phyloP scores from a whole-genome alignment of 2,888 invertebrate species.

The Nipponacmea schrenckii region DNA sequence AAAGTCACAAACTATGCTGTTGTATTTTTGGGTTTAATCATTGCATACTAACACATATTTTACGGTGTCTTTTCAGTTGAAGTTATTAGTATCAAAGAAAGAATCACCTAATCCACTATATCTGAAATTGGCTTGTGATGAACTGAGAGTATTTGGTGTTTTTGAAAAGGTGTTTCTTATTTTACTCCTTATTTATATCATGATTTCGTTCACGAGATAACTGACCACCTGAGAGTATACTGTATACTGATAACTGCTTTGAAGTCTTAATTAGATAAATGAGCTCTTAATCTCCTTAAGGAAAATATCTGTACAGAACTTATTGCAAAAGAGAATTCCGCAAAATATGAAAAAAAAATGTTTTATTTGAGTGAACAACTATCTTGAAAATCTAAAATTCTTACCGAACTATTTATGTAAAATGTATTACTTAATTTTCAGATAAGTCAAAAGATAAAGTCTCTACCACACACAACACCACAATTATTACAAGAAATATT shows the following conservation, averaged over 20 bases:
- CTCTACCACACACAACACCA: slow-evolving; percentile 62
- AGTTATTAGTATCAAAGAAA: slow-evolving; percentile 65
- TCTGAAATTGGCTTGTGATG: slow-evolving; percentile 68
- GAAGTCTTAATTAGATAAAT: too few species aligned
- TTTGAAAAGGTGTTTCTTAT: slow-evolving; percentile 61
- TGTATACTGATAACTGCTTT: too few species aligned
- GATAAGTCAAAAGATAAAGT: slow-evolving; percentile 61
- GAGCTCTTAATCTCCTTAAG: too few species aligned
- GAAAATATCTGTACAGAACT: too few species aligned
- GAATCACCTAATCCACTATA: slow-evolving; percentile 68
- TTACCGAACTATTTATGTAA: too few species aligned
- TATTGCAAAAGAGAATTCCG: too few species aligned
- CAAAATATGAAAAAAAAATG: too few species aligned
- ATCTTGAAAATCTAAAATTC: too few species aligned
- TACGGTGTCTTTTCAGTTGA: slow-evolving; percentile 56
- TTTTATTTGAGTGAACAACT: too few species aligned
- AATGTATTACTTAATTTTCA: slow-evolving; percentile 26
- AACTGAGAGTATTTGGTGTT: slow-evolving; percentile 65
- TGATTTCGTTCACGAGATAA: neutral
- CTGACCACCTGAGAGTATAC: neutral
- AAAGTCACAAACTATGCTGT: too few species aligned
- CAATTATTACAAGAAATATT: slow-evolving; percentile 60
- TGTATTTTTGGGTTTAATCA: too few species aligned
- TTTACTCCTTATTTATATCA: too few species aligned
- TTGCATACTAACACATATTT: neutral